Percentiles rank a stretch among this genome's conserved stretches.
These are phyloP conservation scores for Bucorvus abyssinicus DNA, from an alignment of 2,797 vertebrate genomes.

Conservation along the genomic window DNA sequence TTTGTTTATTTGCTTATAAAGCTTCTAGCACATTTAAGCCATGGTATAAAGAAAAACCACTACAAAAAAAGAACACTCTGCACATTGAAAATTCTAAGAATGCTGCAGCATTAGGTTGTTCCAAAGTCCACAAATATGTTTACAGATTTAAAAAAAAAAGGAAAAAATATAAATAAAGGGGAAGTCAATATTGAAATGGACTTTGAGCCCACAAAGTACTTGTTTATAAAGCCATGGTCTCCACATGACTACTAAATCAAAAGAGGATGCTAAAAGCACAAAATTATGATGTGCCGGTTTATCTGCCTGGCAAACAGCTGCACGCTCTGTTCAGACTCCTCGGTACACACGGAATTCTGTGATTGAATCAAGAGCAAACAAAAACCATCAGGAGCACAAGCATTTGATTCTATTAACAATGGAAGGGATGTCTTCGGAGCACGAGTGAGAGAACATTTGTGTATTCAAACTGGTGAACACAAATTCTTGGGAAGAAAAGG, in stretches of 20 bases:
- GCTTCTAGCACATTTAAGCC: not conserved
- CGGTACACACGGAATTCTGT: not conserved
- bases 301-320: constrained; percentile 3
- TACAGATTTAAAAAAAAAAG: not conserved
- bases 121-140: not conserved
- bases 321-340: not conserved
- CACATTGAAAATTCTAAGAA: not conserved
- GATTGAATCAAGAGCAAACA: not conserved
- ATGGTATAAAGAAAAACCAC: not conserved
- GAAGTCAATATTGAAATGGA: not conserved
- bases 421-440: not conserved
- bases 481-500: not conserved
- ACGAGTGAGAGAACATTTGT: not conserved
- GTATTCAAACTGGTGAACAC: not conserved
- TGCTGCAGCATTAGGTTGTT: not conserved
- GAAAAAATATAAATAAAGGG: accelerated
- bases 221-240: not conserved
- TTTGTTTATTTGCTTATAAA: constrained; percentile 40
- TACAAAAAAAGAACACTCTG: not conserved
- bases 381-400: not conserved
- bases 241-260: not conserved
- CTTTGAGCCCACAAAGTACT: not conserved
- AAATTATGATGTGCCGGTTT: not conserved
- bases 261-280: not conserved
- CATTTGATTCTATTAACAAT: not conserved